Conservation (phyloP, 2,113 vertebrate species). For the Entomyzon cyanotis region DNA sequence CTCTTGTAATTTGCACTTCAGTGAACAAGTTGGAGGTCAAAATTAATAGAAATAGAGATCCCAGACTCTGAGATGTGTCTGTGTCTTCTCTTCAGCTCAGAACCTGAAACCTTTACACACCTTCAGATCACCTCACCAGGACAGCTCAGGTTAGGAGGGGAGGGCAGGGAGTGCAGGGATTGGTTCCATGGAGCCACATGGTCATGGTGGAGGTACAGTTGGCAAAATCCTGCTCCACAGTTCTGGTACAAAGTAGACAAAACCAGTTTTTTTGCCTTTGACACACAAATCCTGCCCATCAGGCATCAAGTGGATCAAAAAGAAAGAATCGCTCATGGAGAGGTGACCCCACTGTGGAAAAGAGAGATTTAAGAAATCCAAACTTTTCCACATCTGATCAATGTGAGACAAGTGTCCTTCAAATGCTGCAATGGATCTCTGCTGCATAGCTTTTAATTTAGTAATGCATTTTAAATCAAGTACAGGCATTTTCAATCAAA, state of each 20-base stretch:
- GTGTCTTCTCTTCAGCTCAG: not conserved
- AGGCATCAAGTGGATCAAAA: not conserved
- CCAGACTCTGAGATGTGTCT: not conserved
- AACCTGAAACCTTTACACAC: not conserved
- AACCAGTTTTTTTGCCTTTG: not conserved
- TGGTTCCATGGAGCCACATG: not conserved
- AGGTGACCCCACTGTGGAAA: not conserved
- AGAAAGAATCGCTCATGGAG: not conserved
- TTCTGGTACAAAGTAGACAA: not conserved
- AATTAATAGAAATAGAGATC: not conserved
- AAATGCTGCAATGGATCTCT: not conserved
- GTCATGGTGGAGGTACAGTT: not conserved
- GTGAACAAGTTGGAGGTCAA: not conserved
- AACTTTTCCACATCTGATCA: not conserved
- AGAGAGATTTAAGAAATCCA: not conserved
- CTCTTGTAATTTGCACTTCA: not conserved
- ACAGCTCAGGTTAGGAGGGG: not conserved
- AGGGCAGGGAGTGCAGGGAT: not conserved
- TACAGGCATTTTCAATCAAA: not conserved
- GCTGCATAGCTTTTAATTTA: constrained; percentile 19
- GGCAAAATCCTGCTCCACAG: not conserved
- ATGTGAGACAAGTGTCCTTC: not conserved
- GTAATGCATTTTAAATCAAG: not conserved
- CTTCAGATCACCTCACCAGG: not conserved
- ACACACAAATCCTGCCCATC: not conserved